phyloP scores from a whole-genome alignment of 2,888 invertebrate genomes.

The Scaptomyza flava region DNA sequence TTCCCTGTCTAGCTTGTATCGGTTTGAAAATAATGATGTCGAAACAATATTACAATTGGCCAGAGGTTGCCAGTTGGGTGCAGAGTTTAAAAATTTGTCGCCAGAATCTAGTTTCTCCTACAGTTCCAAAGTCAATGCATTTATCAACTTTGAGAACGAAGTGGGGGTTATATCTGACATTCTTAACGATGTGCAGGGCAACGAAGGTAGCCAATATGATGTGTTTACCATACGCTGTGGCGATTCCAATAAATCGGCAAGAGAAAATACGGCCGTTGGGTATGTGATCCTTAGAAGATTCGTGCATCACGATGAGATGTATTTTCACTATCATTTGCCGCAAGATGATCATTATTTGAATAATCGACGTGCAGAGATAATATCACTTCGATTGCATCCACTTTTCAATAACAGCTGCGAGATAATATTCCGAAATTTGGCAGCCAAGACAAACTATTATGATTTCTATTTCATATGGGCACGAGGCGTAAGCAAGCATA shows the following conservation, averaged over 20 bases:
- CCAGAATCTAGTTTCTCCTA: slow-evolving; percentile 33
- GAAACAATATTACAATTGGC: slow-evolving; percentile 18
- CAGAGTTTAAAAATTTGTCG: accelerated
- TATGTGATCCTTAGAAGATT: slow-evolving; percentile 71
- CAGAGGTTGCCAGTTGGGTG: neutral
- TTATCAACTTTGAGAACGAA: slow-evolving; percentile 35
- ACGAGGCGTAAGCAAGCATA: slow-evolving; percentile 37
- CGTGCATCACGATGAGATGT: slow-evolving; percentile 32
- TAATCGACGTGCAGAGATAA: slow-evolving; percentile 62
- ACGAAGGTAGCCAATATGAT: slow-evolving; percentile 54
- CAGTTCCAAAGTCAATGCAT: slow-evolving; percentile 37
- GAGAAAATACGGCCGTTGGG: slow-evolving; percentile 69
- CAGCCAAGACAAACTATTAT: slow-evolving; percentile 61
- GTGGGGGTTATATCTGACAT: slow-evolving; percentile 46
- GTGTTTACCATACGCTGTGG: slow-evolving; percentile 78
- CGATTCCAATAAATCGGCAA: slow-evolving; percentile 54
- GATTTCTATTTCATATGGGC: slow-evolving; percentile 66
- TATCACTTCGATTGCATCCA: slow-evolving; percentile 74
- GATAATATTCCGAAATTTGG: slow-evolving; percentile 68
- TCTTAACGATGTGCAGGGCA: slow-evolving; percentile 64
- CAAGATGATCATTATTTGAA: slow-evolving; percentile 38
- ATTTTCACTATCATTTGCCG: slow-evolving; percentile 57
- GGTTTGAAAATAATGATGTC: slow-evolving; percentile 33
- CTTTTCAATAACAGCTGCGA: slow-evolving; percentile 67
- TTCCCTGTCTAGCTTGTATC: slow-evolving; percentile 39